Evolutionary conservation across 2,113 vertebrate genomes (phyloP).

Genomic region (Mus musculus): DNA sequence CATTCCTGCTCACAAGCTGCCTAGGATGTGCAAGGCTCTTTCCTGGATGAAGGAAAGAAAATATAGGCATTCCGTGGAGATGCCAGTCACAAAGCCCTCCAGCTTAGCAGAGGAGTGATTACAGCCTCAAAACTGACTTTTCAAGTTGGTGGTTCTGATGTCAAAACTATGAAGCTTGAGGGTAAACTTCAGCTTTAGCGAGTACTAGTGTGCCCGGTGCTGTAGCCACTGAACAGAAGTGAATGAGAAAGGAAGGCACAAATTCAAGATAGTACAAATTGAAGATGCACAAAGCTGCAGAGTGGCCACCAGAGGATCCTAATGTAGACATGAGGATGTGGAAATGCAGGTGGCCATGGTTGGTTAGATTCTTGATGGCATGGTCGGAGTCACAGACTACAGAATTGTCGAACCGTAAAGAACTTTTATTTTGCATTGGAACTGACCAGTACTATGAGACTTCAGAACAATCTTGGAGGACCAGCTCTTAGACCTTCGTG

Average conservation of each 20-base stretch:
- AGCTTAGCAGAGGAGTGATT: not conserved
- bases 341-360: not conserved
- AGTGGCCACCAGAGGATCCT: not conserved
- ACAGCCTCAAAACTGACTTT: not conserved
- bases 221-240: not conserved
- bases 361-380: accelerated
- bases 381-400: not conserved
- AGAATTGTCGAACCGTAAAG: not conserved
- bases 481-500: too few species aligned
- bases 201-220: not conserved
- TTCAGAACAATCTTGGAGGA: not conserved
- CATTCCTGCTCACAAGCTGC: not conserved
- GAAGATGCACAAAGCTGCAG: not conserved
- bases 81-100: not conserved
- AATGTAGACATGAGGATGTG: not conserved
- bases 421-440: not conserved
- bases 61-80: not conserved
- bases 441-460: not conserved
- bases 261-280: not conserved
- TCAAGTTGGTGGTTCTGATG: not conserved
- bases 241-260: not conserved
- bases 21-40: not conserved
- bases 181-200: not conserved
- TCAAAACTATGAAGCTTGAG: not conserved
- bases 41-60: not conserved